Conservation (phyloP, 2,113 vertebrate species). For the Brienomyrus brachyistius region DNA sequence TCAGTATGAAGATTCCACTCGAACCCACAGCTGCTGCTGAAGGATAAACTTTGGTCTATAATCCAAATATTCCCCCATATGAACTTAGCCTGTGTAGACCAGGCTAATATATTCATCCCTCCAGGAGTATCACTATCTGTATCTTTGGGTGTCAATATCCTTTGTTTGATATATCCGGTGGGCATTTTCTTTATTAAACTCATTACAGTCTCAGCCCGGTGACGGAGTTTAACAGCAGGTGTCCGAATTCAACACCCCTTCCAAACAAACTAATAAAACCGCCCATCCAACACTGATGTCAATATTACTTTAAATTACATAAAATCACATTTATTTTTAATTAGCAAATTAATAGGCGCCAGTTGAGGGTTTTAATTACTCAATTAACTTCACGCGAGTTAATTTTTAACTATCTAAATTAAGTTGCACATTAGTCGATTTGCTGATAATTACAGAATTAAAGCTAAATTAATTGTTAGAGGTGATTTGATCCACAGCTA, state of each 20-base stretch:
- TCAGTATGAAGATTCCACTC: slow-evolving; percentile 7
- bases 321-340: slow-evolving; percentile 99
- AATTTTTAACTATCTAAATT: slow-evolving; percentile 99
- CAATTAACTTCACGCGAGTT: slow-evolving; percentile 99
- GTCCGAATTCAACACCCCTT: slow-evolving; percentile 56
- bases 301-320: slow-evolving; percentile 97
- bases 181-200: slow-evolving; percentile 30
- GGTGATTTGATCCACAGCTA: slow-evolving; percentile 92
- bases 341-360: slow-evolving; percentile 99
- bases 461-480: slow-evolving; percentile 99
- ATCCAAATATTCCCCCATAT: slow-evolving; percentile 11
- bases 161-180: slow-evolving; percentile 20
- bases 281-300: slow-evolving; percentile 89
- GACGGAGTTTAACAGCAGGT: slow-evolving; percentile 58
- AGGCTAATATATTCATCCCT: slow-evolving; percentile 12
- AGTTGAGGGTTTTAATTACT: slow-evolving; percentile 99
- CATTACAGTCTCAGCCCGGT: slow-evolving; percentile 23
- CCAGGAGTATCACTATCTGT: slow-evolving; percentile 18
- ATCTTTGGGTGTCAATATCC: slow-evolving; percentile 28
- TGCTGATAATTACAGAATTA: slow-evolving; percentile 99
- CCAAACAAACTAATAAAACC: slow-evolving; percentile 77
- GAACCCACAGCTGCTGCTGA: slow-evolving; percentile 15
- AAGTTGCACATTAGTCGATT: slow-evolving; percentile 99
- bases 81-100: not conserved
- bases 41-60: slow-evolving; percentile 12